Evolutionary conservation across 2,113 vertebrate species (phyloP).

Genomic region (Sarotherodon lohbergeri): DNA sequence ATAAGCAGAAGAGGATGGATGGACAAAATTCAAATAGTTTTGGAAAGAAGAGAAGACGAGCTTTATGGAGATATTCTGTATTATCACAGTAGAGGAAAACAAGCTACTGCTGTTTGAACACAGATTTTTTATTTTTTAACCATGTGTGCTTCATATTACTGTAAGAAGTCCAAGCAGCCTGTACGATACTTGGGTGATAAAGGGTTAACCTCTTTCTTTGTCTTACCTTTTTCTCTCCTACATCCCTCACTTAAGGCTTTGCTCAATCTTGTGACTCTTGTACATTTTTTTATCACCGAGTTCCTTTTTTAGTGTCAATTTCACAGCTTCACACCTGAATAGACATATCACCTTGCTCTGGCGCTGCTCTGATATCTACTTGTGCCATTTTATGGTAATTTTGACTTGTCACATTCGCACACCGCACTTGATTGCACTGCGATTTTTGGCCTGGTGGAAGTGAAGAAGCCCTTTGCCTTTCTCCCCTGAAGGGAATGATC

Average conservation of each 20-base stretch:
- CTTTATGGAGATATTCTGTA: fast-evolving
- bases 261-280: neutral
- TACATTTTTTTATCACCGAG: neutral
- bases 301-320: neutral
- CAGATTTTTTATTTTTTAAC: neutral
- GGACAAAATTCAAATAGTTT: neutral
- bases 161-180: neutral
- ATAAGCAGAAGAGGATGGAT: neutral
- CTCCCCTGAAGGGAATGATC: neutral
- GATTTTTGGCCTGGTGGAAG: neutral
- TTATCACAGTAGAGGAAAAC: neutral
- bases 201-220: neutral
- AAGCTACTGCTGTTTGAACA: neutral
- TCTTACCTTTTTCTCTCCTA: fast-evolving
- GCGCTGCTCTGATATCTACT: neutral
- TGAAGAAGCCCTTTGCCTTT: neutral
- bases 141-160: neutral
- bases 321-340: constrained; percentile 7
- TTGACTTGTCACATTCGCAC: neutral
- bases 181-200: neutral
- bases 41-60: neutral
- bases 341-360: neutral
- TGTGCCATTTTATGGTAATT: neutral
- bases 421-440: neutral
- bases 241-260: neutral